Conservation (phyloP, 2,797 vertebrate genomes). For the Mastacembelus armatus region DNA sequence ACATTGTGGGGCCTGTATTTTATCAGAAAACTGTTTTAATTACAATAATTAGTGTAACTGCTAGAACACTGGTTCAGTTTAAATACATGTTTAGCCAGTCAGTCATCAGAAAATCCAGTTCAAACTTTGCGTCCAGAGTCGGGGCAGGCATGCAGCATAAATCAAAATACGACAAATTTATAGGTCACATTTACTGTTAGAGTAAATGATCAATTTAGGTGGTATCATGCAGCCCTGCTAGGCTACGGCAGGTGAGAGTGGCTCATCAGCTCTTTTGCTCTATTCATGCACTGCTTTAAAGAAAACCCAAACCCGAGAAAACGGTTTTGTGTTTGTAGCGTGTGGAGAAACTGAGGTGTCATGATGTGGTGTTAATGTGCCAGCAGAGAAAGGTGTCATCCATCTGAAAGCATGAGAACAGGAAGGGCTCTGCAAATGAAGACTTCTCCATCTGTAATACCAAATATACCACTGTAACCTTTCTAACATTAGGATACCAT, state of each 20-base stretch:
- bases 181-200: too few relatives aligned
- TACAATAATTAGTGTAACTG: not conserved
- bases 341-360: not conserved
- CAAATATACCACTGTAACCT: too few relatives aligned
- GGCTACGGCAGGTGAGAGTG: too few relatives aligned
- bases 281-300: not conserved
- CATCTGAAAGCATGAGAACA: not conserved
- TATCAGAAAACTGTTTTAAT: too few relatives aligned
- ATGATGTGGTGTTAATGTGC: constrained; percentile 4
- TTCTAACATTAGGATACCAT: too few relatives aligned
- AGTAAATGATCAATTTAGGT: not conserved
- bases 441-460: not conserved
- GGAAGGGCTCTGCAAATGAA: not conserved
- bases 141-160: not conserved
- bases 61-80: not conserved
- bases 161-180: not conserved
- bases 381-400: not conserved
- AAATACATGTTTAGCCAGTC: not conserved
- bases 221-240: not conserved
- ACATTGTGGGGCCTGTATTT: too few relatives aligned
- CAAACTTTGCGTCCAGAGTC: not conserved
- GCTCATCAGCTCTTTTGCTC: too few relatives aligned
- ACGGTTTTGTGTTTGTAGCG: constrained; percentile 8
- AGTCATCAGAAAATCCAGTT: not conserved
- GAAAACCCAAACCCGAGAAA: too few relatives aligned